Base-by-base conservation (phyloP, 2,888 invertebrate species). In the Leptarthrus brevirostris region DNA sequence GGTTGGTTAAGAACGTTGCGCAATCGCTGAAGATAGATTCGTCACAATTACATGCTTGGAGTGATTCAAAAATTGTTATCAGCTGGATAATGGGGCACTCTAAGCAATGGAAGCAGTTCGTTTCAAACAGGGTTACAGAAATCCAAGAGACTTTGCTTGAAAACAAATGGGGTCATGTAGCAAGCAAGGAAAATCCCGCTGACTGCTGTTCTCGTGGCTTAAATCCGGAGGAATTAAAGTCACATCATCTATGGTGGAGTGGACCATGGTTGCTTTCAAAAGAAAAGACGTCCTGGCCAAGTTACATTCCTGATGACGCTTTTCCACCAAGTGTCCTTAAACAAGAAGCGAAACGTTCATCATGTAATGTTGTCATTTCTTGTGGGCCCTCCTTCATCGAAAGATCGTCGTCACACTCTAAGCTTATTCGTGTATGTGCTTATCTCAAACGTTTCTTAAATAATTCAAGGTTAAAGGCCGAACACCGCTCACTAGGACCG, bases 121-220 rank as follows among this genome's bases (percentile, higher is more conserved):
- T 69, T 12, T 53, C 74, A 22, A 75, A 77, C 56, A 24, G 74
- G 40, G 74, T 75, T 3, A 72, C 74, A 12, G 26, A 77, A 61
- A 78, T 77, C 5, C 10, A n/a, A 10, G 16, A 14, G 16, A 49
- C 16, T 8, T 14, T 78, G 58, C 40, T 72, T 1, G n/a, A 2
- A 12, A 10, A 18, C 3, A n/a, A 72, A 6, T 76, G 77, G 74
- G 14, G 22, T 18, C 76, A 77, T 30, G 76, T 77, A 1, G 6
- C 12, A 12, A 12, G 36, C 36, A 36, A 8, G 36, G 36, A 36
- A 36, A 36, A 36, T 36, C 36, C 36, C 36, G 36, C 36, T 8
- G 36, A 36, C 36, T 36, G 36, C 12, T 8, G 5, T 12, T 36
- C 36, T 36, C 5, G 36, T 5, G 36, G 36, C 5, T 36, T 36